phyloP scores from a whole-genome alignment of 2,888 invertebrate species.

The Orthosia incerta region DNA sequence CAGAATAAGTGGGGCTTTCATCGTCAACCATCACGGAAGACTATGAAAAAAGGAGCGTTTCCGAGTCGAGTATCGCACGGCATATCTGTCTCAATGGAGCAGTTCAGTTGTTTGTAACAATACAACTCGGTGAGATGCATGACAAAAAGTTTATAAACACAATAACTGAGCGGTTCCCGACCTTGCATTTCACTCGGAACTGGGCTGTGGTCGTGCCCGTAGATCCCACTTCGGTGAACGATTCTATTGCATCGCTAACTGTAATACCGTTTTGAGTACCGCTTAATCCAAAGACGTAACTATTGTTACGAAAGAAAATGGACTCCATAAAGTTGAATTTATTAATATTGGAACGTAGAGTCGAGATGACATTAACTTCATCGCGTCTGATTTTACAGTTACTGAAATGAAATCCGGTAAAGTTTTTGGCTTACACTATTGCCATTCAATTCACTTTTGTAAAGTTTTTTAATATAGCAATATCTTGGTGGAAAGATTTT shows the following conservation, averaged over 20 bases:
- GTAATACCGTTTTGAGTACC: slow-evolving; percentile 86
- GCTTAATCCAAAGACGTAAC: slow-evolving; percentile 80
- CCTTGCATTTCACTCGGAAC: slow-evolving; percentile 85
- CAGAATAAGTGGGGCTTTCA: slow-evolving; percentile 82
- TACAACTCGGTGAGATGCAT: slow-evolving; percentile 84
- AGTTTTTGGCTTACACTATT: slow-evolving; percentile 6
- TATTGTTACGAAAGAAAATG: slow-evolving; percentile 73
- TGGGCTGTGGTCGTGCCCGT: slow-evolving; percentile 85
- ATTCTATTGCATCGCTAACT: slow-evolving; percentile 82
- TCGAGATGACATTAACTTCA: slow-evolving; percentile 49
- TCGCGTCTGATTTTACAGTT: slow-evolving; percentile 33
- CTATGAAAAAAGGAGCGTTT: slow-evolving; percentile 74
- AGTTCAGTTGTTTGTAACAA: slow-evolving; percentile 83
- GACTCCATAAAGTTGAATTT: slow-evolving; percentile 60
- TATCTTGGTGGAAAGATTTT: not conserved
- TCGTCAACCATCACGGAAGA: slow-evolving; percentile 83
- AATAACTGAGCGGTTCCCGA: slow-evolving; percentile 83
- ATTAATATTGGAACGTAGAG: slow-evolving; percentile 56
- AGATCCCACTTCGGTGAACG: slow-evolving; percentile 78
- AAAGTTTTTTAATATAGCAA: not conserved
- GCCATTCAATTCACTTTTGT: not conserved
- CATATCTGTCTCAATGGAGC: slow-evolving; percentile 85
- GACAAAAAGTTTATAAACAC: slow-evolving; percentile 86
- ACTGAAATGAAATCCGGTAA: slow-evolving; percentile 13
- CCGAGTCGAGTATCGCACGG: slow-evolving; percentile 85